A percentile compares a stretch with the other conserved stretches of the same genome.
Evolutionary conservation across 2,888 invertebrate genomes (phyloP).

Genomic region (Boloria euphrosyne): DNA sequence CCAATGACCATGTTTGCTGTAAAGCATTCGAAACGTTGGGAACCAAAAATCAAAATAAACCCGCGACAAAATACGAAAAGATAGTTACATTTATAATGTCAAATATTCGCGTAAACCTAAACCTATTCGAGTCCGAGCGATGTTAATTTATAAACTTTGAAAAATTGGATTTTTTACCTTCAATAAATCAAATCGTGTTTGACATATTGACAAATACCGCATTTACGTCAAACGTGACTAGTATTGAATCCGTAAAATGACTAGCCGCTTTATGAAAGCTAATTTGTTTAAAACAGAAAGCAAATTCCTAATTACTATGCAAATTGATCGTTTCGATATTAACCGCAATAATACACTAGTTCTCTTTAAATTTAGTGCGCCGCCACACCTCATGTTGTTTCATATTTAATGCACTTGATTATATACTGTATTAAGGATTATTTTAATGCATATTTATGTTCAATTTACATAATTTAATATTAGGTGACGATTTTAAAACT

Average conservation of each 20-base stretch:
- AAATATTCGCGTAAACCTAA: too few relatives aligned
- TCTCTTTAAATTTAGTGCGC: conserved; percentile 34
- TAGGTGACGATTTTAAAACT: conserved; percentile 9
- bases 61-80: too few relatives aligned
- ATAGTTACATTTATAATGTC: too few relatives aligned
- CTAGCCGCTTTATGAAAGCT: conserved; percentile 59
- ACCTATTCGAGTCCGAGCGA: neutral
- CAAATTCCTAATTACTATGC: conserved; percentile 75
- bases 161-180: conserved; percentile 3
- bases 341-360: conserved; percentile 59
- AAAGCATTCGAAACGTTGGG: too few relatives aligned
- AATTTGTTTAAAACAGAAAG: conserved; percentile 71
- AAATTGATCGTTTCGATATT: conserved; percentile 74
- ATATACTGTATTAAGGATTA: conserved; percentile 30
- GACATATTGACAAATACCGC: conserved; percentile 7
- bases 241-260: conserved; percentile 50
- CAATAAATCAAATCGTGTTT: conserved; percentile 12
- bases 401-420: conserved; percentile 31
- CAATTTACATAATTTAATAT: conserved; percentile 29
- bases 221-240: conserved; percentile 16
- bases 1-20: too few relatives aligned
- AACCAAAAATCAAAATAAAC: too few relatives aligned
- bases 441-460: conserved; percentile 31
- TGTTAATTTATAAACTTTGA: too few relatives aligned
- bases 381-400: conserved; percentile 31